Evolutionary conservation across 2,113 vertebrate genomes (phyloP), one percentile per base, ranked within the genome.

Genomic region (Pelecanus crispus): DNA sequence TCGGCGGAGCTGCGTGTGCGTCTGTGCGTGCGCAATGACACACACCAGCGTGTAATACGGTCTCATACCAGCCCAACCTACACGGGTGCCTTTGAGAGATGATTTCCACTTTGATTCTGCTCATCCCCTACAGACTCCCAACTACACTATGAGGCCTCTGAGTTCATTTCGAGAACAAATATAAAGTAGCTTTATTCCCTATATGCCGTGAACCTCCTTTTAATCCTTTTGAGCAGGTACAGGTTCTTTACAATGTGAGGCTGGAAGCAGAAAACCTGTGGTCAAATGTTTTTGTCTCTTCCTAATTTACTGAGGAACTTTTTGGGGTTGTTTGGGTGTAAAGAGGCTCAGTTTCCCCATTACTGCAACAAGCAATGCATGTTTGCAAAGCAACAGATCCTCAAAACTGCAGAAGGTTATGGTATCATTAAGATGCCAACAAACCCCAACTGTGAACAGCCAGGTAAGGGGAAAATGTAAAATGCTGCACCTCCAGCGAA

Each of bases 1-100:
- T 61, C 0, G 5, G 75, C 9, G 5, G 38, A 73, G 25, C 61
- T 34, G 12, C 2, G 16, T 3, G 34, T 1, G 24, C 4, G 38
- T 9, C 22, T 12, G 5, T 1, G 11, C 1, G 13, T 29, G 38
- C 1, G 3, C 0, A 50, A 18, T 16, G 17, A 8, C 13, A 42
- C 5, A 3, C 15, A 6, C 21, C 63, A 6, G 63, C 0, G 6
- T 2, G 10, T 22, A 38, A 34, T 1, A 9, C 36, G 36, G 22
- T 1, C 42, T 36, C 16, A 1, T 14, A 7, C 8, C 66, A 74
- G 31, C 86, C 72, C 7, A 5, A 17, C 53, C 50, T 11, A 19
- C 56, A 3, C 0, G 1, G 52, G 32, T 29, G 32, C 44, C 55
- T 63, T 20, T 56, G n/a, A 29, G 74, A 45, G 38, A 6, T 19